Evolutionary conservation across 2,113 vertebrate species (phyloP).

Genomic region (Polyodon spathula): DNA sequence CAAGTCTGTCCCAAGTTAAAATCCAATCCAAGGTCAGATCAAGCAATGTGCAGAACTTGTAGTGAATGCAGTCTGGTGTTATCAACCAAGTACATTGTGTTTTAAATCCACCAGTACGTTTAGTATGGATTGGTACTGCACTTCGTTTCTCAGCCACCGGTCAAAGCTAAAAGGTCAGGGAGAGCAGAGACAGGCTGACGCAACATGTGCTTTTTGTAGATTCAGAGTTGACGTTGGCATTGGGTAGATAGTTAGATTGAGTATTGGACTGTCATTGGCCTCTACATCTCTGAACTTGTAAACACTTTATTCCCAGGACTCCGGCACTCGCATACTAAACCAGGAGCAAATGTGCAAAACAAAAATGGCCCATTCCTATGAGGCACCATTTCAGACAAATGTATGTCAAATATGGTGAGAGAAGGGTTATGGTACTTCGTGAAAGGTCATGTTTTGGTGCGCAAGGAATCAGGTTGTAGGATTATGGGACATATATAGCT

Average conservation of each 20-base stretch:
- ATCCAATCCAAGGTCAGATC: background rate
- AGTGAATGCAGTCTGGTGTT: background rate
- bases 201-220: slow-evolving; percentile 20
- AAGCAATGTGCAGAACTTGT: background rate
- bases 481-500: no score
- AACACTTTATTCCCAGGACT: slow-evolving; percentile 7
- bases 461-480: no score
- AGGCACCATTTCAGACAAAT: no score
- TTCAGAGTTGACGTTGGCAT: slow-evolving; percentile 15
- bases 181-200: slow-evolving; percentile 16
- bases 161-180: slow-evolving; percentile 6
- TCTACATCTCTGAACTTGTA: slow-evolving; percentile 15
- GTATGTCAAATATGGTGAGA: no score
- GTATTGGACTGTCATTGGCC: slow-evolving; percentile 16
- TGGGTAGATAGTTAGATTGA: slow-evolving; percentile 1
- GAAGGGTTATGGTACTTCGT: no score
- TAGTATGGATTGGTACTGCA: background rate
- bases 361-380: no score
- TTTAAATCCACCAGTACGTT: slow-evolving; percentile 1
- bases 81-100: background rate
- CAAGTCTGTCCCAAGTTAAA: background rate
- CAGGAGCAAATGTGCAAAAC: background rate
- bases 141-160: slow-evolving; percentile 8
- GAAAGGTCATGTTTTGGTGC: no score
- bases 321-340: background rate